Evolutionary conservation across 92 coral and sea anemone species (phyloP).

Genomic region (Phymanthus crucifer): DNA sequence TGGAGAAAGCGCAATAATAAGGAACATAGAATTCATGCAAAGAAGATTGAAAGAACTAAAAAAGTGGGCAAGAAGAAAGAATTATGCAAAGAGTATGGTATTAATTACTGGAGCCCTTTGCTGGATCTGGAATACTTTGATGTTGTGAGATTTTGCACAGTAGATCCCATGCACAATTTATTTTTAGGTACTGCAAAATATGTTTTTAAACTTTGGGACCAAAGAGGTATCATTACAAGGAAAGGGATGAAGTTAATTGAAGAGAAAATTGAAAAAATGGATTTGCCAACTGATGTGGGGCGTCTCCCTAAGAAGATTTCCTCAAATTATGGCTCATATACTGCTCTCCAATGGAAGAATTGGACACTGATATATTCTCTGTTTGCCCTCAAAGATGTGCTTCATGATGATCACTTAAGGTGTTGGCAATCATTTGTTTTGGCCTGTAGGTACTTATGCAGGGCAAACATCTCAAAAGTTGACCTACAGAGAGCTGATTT

Average conservation of each 20-base stretch:
- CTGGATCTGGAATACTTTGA: conserved; percentile 69
- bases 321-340: conserved; percentile 68
- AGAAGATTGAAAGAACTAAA: conserved; percentile 31
- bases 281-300: conserved; percentile 64
- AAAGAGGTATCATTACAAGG: conserved; percentile 44
- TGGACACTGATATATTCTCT: conserved; percentile 74
- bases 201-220: conserved; percentile 64
- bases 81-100: conserved; percentile 39
- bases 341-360: conserved; percentile 76
- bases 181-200: conserved; percentile 67
- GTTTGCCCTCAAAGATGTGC: conserved; percentile 50
- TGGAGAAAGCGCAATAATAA: conserved; percentile 50
- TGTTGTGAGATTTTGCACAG: conserved; percentile 55
- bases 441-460: conserved; percentile 49
- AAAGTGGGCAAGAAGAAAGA: conserved; percentile 34
- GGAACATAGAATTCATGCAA: conserved; percentile 40
- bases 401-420: conserved; percentile 45
- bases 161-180: conserved; percentile 79
- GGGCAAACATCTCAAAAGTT: conserved; percentile 22
- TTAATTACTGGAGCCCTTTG: conserved; percentile 47
- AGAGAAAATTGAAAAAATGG: conserved; percentile 40
- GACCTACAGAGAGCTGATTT: conserved; percentile 40
- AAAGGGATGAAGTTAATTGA: conserved; percentile 49
- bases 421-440: conserved; percentile 70
- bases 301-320: conserved; percentile 63